Percentiles rank a stretch among this genome's conserved stretches.
Evolutionary conservation across 2,888 invertebrate genomes (phyloP).

Genomic region (Stenichneumon culpator): DNA sequence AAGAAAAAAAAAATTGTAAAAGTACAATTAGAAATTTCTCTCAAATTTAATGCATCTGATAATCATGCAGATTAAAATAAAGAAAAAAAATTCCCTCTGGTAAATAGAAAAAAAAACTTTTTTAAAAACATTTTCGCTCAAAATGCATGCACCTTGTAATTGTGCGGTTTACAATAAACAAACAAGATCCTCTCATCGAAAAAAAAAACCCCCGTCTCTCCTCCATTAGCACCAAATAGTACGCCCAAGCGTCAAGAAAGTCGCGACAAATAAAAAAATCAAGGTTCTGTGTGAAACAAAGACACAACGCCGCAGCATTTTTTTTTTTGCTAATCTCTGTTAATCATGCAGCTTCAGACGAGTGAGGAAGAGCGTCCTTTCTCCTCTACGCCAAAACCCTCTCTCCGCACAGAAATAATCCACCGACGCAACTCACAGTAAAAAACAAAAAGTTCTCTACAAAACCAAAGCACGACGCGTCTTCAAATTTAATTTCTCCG

Average conservation of each 20-base stretch:
- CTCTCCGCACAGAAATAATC: background rate
- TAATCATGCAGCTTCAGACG: background rate
- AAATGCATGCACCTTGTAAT: background rate
- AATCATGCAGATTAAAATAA: background rate
- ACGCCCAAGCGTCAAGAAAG: background rate
- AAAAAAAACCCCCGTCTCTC: background rate
- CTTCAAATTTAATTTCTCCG: background rate
- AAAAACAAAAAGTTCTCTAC: background rate
- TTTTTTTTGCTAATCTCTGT: background rate
- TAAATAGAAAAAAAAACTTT: background rate
- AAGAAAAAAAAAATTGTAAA: background rate
- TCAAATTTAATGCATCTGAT: background rate
- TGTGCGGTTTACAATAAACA: too few relatives aligned
- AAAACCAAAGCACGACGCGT: background rate
- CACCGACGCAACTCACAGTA: background rate
- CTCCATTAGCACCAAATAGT: background rate
- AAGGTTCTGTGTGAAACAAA: slow-evolving; percentile 54
- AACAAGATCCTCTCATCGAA: too few relatives aligned
- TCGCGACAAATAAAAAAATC: slow-evolving; percentile 15
- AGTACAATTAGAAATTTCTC: background rate
- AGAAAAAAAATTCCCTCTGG: background rate
- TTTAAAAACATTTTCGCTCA: background rate
- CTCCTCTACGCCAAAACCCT: background rate
- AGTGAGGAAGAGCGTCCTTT: background rate
- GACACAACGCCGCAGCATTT: slow-evolving; percentile 14